Base-by-base conservation (phyloP, 2,797 vertebrate genomes). In the Botia kubotai region DNA sequence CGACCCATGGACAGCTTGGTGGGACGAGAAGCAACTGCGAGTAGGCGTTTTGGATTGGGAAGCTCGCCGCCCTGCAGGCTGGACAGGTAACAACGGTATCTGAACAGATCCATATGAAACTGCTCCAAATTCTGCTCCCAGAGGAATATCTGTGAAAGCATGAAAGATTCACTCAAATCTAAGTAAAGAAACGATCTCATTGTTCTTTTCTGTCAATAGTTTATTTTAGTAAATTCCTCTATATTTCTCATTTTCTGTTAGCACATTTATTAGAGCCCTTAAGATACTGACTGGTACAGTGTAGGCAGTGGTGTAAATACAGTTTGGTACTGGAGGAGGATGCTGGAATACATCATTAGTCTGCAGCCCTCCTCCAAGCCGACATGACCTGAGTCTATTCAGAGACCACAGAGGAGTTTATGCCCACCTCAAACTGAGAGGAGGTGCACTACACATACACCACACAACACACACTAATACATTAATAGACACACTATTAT, bases 41-140 rank as follows among this genome's bases (percentile, higher is more conserved):
- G 95, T 46, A 99, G 91, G 57, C 97, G 93, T 91, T 99, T 99
- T 80, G 98, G 98, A 89, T 99, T 99, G 76, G 98, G 98, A 77
- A 97, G 94, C 86, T 99, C 98, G 46, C 97, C 94, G 1, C 98
- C 98, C 90, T 98, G 98, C 78, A 99, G 95, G 85, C 98, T 99
- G 68, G 98, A 95, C 90, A 98, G 92, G 88, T 99, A 99, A 85
- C 98, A 99, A 52, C 97, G 97, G 87, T 96, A 97, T 14, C 97
- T 95, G 88, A 99, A 99, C 68, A 98, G 91, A 79, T 98, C 97
- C 94, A 99, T 96, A 87, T 99, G 97, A 91, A 99, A 98, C 86
- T 97, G 95, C 87, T 99, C 98, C 21, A 99, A 91, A 83, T 97
- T 99, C 92, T 98, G 97, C 89, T 99, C 98, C 98, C 98, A 99